Evolutionary conservation across 2,113 vertebrate species (phyloP), one percentile per base, ranked within the genome.

Genomic region (Mustela nigripes): DNA sequence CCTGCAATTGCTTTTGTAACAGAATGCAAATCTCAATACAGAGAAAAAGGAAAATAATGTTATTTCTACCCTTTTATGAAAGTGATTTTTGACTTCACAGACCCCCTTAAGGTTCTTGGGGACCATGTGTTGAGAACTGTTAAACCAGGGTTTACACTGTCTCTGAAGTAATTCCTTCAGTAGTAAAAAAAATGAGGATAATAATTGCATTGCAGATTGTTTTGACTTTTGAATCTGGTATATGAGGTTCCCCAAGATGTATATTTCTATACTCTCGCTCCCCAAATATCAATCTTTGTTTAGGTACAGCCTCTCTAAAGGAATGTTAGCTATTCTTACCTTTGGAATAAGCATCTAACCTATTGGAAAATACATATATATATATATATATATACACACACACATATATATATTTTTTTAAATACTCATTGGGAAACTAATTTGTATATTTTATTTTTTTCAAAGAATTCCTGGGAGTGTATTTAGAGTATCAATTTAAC

Each of bases 11-110:
- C 36, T 82, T 87, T 93, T 89, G 36, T 53, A 50, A 31, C n/a
- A 94, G 62, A 80, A 88, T 24, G 24, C 15, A 81, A 33, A 86
- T 53, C 10, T 91, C 42, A 95, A 60, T 24, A 80, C 9, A 80
- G 18, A 62, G 36, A 22, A 71, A 50, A 82, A 26, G 42, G 24
- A 19, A 60, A 36, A 93, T 74, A 9, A 87, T 62, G 18, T 62
- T 62, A 42, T 95, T 33, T 60, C 14, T 39, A 42, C 16, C 63
- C 31, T 45, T 39, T 79, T 79, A 21, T 50, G 12, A 84, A 86
- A 95, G 62, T 88, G 19, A 88, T 42, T 91, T 91, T 97, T 97
- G 85, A 80, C 3, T 21, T 69, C 56, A 45, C 71, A 33, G 71
- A 2, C 7, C 33, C 14, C 26, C 12, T 58, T 19, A 78, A 97